Base-by-base conservation (phyloP, 2,888 invertebrate species). In the Papilio elwesi region DNA sequence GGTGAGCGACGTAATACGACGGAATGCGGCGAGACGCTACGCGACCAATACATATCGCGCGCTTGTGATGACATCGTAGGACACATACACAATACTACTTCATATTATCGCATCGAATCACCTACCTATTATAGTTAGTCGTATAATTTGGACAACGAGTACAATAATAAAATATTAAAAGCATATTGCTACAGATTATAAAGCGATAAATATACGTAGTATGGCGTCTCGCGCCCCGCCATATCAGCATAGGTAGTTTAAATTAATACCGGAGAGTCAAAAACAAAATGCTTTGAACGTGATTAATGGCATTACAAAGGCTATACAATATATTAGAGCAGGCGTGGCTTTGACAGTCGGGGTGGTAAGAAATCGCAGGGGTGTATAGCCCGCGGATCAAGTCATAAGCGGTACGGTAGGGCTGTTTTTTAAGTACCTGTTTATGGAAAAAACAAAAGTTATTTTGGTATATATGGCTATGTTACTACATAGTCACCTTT, bases 231-330 rank as follows among this genome's bases (percentile, higher is more conserved):
- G 47, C 47, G 15, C 65, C 26, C 67, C 67, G 71, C 68, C 64
- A 12, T 65, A 73, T 73, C 73, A 73, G 55, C 70, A 74, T 74
- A 76, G 76, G 76, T 81, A 80, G 85, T 87, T 87, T 84, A 87
- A 89, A 85, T 85, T 85, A 86, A 86, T 84, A 84, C 80, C 76
- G 76, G 78, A 76, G 74, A 85, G 85, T 89, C 87, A 86, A 85
- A 88, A 89, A 87, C 90, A 87, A 89, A 85, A 82, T 81, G 78
- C 77, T 83, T 78, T 79, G 83, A 79, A 82, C 84, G 78, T 85
- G 92, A 92, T 92, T 92, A 92, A 92, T 92, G 85, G 83, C 74
- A 81, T 87, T 84, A 91, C 90, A 91, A 90, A 91, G 90, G 90
- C 87, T 80, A 83, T 80, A 83, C 87, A 84, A 90, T 92, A 91